Conservation (phyloP, 2,797 vertebrate species). For the Lycodopsis pacificus region DNA sequence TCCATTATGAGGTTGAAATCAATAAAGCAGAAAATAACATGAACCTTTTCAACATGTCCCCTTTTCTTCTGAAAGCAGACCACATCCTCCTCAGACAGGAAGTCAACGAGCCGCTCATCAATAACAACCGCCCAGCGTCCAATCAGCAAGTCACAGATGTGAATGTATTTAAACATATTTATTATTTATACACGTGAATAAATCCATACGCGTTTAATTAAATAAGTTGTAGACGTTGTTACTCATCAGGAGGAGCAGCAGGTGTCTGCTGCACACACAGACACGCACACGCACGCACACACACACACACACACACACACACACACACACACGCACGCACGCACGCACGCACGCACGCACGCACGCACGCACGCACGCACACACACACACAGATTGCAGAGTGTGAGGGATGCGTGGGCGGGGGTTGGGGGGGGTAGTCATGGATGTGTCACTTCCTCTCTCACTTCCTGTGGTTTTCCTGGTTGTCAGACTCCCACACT, state of each 20-base stretch:
- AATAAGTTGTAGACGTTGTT: neutral
- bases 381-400: constrained; percentile 9
- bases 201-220: neutral
- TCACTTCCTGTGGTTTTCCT: constrained; percentile 78
- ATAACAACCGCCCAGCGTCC: neutral
- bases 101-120: constrained; percentile 24
- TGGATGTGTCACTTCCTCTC: constrained; percentile 70
- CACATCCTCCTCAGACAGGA: constrained; percentile 33
- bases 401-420: constrained; percentile 54
- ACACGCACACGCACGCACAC: neutral
- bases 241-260: neutral
- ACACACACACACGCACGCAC: no score
- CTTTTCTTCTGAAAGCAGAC: constrained; percentile 8
- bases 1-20: no score
- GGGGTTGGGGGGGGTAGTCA: constrained; percentile 14
- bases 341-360: neutral
- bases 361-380: neutral
- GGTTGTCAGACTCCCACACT: constrained; percentile 60
- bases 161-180: no score
- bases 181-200: neutral
- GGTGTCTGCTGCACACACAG: neutral
- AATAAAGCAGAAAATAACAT: neutral
- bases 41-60: neutral
- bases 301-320: neutral
- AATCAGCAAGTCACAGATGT: neutral